Base-by-base conservation (phyloP, 2,888 invertebrate genomes). In the Pheosia gnoma region DNA sequence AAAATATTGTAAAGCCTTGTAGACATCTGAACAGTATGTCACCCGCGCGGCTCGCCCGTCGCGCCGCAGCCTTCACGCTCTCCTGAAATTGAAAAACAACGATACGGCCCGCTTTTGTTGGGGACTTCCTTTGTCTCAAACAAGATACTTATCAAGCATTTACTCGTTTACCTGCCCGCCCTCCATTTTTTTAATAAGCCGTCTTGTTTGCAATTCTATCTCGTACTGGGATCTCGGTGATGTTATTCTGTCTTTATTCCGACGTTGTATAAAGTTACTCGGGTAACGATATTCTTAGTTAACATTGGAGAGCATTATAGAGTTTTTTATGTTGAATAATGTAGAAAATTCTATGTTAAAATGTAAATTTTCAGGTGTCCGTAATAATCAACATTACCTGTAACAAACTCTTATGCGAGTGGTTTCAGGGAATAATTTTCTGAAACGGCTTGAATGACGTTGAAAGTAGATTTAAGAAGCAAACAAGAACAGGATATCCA, bases 131-230 rank as follows among this genome's bases (percentile, higher is more conserved):
- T 91, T 92, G 91, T 91, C 86, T 91, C 85, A 83, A 86, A 88
- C 87, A 81, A 86, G 90, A 90, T 90, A 86, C 85, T 89, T 90
- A 91, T 91, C 91, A 85, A 83, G 80, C 81, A 83, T 86, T 89
- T 88, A 87, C 88, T 86, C 83, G 89, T 85, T 89, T 88, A 89
- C 90, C 89, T 89, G 88, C 78, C 81, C 80, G 81, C 79, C 79
- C 82, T 75, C 72, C 13, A 25, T 78, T 84, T 86, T 86, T 87
- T 86, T 81, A 83, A 87, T 84, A 84, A 84, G 81, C 78, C 74
- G 66, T 74, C 78, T 71, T 77, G 71, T 78, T 83, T 79, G 74
- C 76, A 61, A 58, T 68, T 68, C 68, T 80, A 75, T 75, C 75
- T 61, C 38, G 51, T 62, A 63, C 64, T 63, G 59, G 61, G 66